Percentiles rank a stretch among this genome's conserved stretches.
phyloP scores from a whole-genome alignment of 2,888 invertebrate species.

The Archips crataeganus region DNA sequence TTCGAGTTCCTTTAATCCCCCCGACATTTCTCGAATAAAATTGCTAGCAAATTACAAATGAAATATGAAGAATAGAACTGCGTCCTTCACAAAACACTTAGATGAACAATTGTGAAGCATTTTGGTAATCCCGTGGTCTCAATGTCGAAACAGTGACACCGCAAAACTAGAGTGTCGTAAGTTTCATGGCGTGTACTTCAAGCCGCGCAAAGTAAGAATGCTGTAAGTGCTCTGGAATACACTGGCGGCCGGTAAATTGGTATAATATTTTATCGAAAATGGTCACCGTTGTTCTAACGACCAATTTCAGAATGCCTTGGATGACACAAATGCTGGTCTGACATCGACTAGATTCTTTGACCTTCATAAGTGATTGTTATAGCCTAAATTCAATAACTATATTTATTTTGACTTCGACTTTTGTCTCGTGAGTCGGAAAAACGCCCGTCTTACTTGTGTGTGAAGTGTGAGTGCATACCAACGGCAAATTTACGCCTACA shows the following conservation, averaged over 20 bases:
- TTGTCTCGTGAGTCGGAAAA: too few relatives aligned
- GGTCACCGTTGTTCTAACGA: background rate
- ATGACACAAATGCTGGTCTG: background rate
- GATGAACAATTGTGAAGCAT: slow-evolving; percentile 16
- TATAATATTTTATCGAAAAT: background rate
- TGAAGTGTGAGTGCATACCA: too few relatives aligned
- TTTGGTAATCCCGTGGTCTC: slow-evolving; percentile 27
- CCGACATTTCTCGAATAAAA: background rate
- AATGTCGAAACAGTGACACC: slow-evolving; percentile 12
- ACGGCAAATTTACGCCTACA: too few relatives aligned
- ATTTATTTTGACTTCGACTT: too few relatives aligned
- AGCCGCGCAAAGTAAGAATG: background rate
- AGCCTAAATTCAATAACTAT: too few relatives aligned
- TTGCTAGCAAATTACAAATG: slow-evolving; percentile 4
- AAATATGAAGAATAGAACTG: slow-evolving; percentile 23
- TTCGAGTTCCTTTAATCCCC: background rate
- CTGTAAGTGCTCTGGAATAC: slow-evolving; percentile 8
- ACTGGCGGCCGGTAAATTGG: slow-evolving; percentile 10
- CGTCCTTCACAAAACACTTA: slow-evolving; percentile 23
- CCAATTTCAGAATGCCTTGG: background rate
- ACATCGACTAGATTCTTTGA: too few relatives aligned
- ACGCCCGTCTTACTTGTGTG: too few relatives aligned
- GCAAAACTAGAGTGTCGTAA: slow-evolving; percentile 25
- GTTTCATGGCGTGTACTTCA: slow-evolving; percentile 11
- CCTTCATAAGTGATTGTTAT: too few relatives aligned